Base-by-base conservation (phyloP, 2,797 vertebrate species). In the Microctenopoma lineatum region DNA sequence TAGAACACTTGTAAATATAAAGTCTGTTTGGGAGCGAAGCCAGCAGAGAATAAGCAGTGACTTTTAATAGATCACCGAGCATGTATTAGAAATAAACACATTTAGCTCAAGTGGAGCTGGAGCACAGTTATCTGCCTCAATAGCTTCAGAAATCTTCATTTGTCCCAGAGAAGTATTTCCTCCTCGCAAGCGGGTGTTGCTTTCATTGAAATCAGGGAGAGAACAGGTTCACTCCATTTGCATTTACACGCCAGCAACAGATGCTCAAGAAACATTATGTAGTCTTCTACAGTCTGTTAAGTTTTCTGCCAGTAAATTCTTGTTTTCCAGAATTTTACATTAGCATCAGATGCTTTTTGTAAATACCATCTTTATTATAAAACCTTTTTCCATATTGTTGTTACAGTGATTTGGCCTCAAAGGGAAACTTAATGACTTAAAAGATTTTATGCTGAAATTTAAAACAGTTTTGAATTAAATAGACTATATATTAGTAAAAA, bases 51-150 rank as follows among this genome's bases (percentile, higher is more conserved):
- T 57, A 13, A 61, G 42, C 32, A 9, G 18, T 14, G 41, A n/a
- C 52, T 53, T 66, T 67, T 67, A 57, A 80, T 68, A 56, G 59
- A 81, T 72, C 53, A 38, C 27, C 48, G 13, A 27, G 38, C 21
- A 47, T 16, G 36, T 74, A 57, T 56, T 66, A 52, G 18, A 80
- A 69, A 65, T 57, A 69, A 70, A 75, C 59, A 57, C 42, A 58
- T 76, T 68, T 9, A 41, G 80, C 69, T 72, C 0, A 45, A 75
- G 50, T 44, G 66, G 52, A 62, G 58, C 41, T 16, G 26, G 14
- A 57, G 42, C 73, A 79, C 70, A 57, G 44, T 65, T 76, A 74
- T 66, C 69, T 71, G 59, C 54, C 66, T 65, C 42, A 83, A 60
- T 67, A 48, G 48, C 38, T 55, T 63, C 42, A 45, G 56, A 73